Evolutionary conservation across 2,113 vertebrate genomes (phyloP).

Genomic region (Tichodroma muraria): DNA sequence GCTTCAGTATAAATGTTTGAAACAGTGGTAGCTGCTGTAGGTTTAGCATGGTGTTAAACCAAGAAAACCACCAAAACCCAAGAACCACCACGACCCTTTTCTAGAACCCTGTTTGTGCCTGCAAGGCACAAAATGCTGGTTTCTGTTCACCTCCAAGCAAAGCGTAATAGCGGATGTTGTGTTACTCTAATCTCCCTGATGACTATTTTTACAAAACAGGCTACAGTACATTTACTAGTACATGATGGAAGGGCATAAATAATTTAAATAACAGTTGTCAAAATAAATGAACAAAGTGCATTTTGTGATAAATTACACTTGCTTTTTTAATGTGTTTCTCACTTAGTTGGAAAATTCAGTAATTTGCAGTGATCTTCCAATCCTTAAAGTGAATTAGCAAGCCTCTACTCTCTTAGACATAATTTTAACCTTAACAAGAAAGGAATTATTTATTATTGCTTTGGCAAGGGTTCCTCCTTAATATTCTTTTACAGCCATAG

Average conservation of each 20-base stretch:
- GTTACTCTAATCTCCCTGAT: slow-evolving; percentile 22
- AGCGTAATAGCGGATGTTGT: neutral
- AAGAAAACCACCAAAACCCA: neutral
- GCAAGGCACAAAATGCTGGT: neutral
- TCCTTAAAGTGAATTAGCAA: slow-evolving; percentile 56
- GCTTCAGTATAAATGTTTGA: neutral
- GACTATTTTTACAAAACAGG: slow-evolving; percentile 39
- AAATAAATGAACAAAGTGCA: slow-evolving; percentile 56
- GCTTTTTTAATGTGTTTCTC: slow-evolving; percentile 49
- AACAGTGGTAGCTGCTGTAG: neutral
- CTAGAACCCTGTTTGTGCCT: neutral
- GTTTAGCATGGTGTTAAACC: neutral
- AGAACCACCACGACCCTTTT: neutral
- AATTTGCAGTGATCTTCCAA: slow-evolving; percentile 41
- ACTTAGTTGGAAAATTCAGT: slow-evolving; percentile 42
- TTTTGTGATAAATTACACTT: slow-evolving; percentile 58
- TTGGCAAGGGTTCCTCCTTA: neutral
- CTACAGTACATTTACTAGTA: slow-evolving; percentile 26
- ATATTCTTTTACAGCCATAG: slow-evolving; percentile 5
- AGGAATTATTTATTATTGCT: slow-evolving; percentile 39
- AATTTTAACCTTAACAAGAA: slow-evolving; percentile 49
- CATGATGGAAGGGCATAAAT: slow-evolving; percentile 37
- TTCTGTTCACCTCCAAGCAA: slow-evolving; percentile 11
- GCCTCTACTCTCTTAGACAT: slow-evolving; percentile 13
- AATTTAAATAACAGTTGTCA: slow-evolving; percentile 64